These are phyloP conservation scores for Omphaloscelis lunosa DNA, from an alignment of 2,888 invertebrate species.

Conservation along the genomic window DNA sequence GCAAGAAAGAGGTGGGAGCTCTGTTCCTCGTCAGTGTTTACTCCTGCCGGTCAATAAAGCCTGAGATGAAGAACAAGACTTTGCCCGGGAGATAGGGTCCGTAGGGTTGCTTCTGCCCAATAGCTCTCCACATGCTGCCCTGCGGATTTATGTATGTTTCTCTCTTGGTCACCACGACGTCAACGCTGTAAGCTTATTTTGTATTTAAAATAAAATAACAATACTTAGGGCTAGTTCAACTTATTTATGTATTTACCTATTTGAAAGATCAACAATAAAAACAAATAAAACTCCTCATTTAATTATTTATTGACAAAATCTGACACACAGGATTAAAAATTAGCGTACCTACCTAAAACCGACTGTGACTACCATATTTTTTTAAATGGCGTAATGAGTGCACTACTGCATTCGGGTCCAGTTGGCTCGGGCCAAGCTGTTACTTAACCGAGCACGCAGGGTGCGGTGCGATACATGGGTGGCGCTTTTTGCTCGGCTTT, in stretches of 20 bases:
- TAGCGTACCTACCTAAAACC: neutral
- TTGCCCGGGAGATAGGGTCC: too few relatives aligned
- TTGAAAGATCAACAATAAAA: neutral
- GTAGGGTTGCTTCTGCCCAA: too few relatives aligned
- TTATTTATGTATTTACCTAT: neutral
- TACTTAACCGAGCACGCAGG: conserved; percentile 75
- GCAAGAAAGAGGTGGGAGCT: too few relatives aligned
- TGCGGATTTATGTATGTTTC: too few relatives aligned
- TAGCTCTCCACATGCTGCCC: too few relatives aligned
- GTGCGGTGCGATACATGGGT: conserved; percentile 86
- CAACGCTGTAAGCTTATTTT: too few relatives aligned
- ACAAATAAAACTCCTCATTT: neutral
- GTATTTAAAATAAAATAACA: too few relatives aligned
- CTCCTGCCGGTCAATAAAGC: too few relatives aligned
- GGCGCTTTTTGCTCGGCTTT: conserved; percentile 76
- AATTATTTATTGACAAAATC: conserved; percentile 34
- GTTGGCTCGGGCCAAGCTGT: too few relatives aligned
- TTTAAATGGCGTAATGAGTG: conserved; percentile 5
- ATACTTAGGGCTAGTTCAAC: neutral
- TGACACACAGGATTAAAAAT: neutral
- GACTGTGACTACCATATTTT: neutral
- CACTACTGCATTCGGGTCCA: conserved; percentile 81
- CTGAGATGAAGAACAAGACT: too few relatives aligned
- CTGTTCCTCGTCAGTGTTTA: too few relatives aligned
- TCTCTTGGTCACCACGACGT: too few relatives aligned